Evolutionary conservation across 2,888 invertebrate genomes (phyloP).

Genomic region (Andrena bucephala): DNA sequence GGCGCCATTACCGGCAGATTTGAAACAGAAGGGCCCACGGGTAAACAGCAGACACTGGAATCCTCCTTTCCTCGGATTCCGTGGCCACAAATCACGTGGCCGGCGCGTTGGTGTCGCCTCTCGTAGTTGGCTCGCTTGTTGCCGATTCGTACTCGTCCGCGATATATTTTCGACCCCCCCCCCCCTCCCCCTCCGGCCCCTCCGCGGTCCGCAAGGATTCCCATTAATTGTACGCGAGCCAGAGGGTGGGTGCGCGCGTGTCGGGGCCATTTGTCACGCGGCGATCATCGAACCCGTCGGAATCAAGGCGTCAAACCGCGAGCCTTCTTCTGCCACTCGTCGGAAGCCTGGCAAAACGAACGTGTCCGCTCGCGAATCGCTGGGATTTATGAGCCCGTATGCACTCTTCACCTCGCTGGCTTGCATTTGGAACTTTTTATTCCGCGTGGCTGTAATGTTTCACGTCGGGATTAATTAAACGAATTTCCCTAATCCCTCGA

Average conservation of each 20-base stretch:
- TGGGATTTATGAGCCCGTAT: conserved; percentile 35
- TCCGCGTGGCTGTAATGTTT: background rate
- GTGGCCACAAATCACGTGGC: conserved; percentile 44
- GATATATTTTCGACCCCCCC: conserved; percentile 47
- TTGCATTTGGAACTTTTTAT: background rate
- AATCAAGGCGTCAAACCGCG: conserved; percentile 57
- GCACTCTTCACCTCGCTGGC: background rate
- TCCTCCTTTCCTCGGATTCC: conserved; percentile 51
- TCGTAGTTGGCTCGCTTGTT: background rate
- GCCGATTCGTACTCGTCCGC: conserved; percentile 48
- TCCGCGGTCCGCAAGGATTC: conserved; percentile 49
- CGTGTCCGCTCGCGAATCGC: conserved; percentile 29
- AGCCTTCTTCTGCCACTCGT: conserved; percentile 38
- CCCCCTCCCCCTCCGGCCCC: background rate
- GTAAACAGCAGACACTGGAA: conserved; percentile 44
- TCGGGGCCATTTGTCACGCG: conserved; percentile 62
- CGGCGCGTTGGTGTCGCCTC: conserved; percentile 1
- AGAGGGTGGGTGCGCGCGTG: conserved; percentile 29
- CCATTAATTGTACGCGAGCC: conserved; percentile 63
- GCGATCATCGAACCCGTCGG: conserved; percentile 60
- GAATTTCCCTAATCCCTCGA: no score
- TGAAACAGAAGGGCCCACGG: conserved; percentile 36
- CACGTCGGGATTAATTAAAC: no score
- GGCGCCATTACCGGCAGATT: conserved; percentile 26
- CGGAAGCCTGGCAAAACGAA: conserved; percentile 48